Evolutionary conservation across 2,888 invertebrate genomes (phyloP), one percentile per base, ranked within the genome.

Genomic region (Trichogramma dendrolimi): DNA sequence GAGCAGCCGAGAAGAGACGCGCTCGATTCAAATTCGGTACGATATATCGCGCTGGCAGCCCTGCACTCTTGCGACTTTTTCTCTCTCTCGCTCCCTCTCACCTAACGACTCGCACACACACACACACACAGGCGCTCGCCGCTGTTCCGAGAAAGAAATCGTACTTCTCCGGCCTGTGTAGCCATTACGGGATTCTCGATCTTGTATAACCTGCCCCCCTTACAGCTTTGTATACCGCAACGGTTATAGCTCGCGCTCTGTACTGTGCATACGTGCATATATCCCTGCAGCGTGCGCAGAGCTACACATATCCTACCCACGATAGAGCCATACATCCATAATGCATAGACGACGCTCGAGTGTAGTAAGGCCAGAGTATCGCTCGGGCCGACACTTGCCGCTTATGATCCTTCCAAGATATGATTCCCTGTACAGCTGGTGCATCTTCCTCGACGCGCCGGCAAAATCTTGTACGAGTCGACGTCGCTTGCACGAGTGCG

Each of bases 241-340:
- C 42, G 55, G 27, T 27, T 27, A 27, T 27, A 27, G 27, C 27
- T 27, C 27, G 27, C 27, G 27, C 27, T 27, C 27, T 27, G 27
- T 27, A 27, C 27, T 2, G 27, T 27, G 27, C 27, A 27, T 27
- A 27, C 27, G 27, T 27, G 27, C 27, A 27, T 27, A 27, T 27
- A 27, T 27, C 27, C 27, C 27, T 27, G 27, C 27, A 14, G 14
- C 14, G 14, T 14, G 14, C 2, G 14, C 14, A 27, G 27, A 27
- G 27, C 27, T 27, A 27, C 27, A 27, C 27, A 27, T 2, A 27
- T 27, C 27, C 27, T 27, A 71, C 68, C 67, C 52, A 71, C 73
- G 74, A 77, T 77, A 76, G 74, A 77, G 77, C 75, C 76, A 77
- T 78, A 77, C 75, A 77, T 77, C 75, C 75, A 77, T 78, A 77